phyloP scores from a whole-genome alignment of 2,113 vertebrate genomes.

The Varanus komodoensis region DNA sequence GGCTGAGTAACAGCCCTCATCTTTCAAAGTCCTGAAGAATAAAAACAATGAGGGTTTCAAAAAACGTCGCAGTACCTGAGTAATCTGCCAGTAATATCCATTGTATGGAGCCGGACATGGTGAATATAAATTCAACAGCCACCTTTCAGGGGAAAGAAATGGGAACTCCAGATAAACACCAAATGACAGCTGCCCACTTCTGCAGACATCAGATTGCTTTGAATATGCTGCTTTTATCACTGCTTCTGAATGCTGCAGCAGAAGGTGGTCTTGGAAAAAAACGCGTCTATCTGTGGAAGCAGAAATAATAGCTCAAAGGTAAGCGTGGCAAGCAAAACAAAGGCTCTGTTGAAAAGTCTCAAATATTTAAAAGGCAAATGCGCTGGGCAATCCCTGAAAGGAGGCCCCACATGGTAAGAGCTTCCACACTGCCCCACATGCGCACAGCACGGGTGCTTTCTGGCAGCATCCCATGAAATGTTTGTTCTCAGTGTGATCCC shows the following conservation, averaged over 20 bases:
- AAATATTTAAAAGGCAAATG: slow-evolving; percentile 14
- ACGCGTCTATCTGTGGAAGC: slow-evolving; percentile 32
- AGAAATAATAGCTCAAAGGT: slow-evolving; percentile 24
- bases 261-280: slow-evolving; percentile 14
- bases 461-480: too few species aligned
- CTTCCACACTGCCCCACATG: too few species aligned
- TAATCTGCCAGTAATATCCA: slow-evolving; percentile 18
- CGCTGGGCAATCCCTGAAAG: not conserved
- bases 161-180: slow-evolving; percentile 43
- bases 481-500: too few species aligned
- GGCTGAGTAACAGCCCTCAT: slow-evolving; percentile 63
- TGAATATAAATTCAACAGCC: slow-evolving; percentile 58
- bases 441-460: too few species aligned
- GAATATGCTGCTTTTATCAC: not conserved
- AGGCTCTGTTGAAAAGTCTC: slow-evolving; percentile 23
- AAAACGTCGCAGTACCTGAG: not conserved
- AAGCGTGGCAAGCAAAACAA: slow-evolving; percentile 26
- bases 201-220: slow-evolving; percentile 40
- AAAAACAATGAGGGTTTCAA: slow-evolving; percentile 45
- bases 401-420: too few species aligned
- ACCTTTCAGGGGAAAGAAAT: slow-evolving; percentile 50
- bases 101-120: slow-evolving; percentile 44
- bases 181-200: slow-evolving; percentile 59
- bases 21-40: slow-evolving; percentile 52
- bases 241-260: slow-evolving; percentile 30